phyloP scores from a whole-genome alignment of 2,797 vertebrate genomes.

The Notolepis coatsorum region DNA sequence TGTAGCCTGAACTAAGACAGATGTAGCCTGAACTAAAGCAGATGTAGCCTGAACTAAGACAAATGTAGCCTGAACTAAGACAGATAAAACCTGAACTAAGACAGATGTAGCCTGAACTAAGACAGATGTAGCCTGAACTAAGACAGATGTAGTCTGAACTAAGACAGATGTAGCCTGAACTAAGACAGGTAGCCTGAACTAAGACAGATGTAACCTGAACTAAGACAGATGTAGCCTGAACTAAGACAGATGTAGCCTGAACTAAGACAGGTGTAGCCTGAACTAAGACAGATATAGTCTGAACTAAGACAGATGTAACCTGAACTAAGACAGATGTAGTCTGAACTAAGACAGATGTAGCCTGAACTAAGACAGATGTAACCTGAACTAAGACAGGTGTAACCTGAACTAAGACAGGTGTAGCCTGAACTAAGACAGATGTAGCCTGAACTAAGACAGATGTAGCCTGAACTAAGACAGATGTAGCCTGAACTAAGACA shows the following conservation, averaged over 20 bases:
- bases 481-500: not conserved
- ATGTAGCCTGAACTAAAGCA: not conserved
- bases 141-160: not conserved
- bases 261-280: too few relatives aligned
- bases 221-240: not conserved
- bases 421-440: not conserved
- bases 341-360: constrained; percentile 7
- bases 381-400: not conserved
- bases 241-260: constrained; percentile 9
- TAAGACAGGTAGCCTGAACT: not conserved
- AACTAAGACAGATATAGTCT: not conserved
- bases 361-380: too few relatives aligned
- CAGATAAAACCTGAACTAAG: not conserved
- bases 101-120: not conserved
- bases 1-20: not conserved
- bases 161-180: constrained; percentile 10
- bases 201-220: constrained; percentile 5
- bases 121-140: constrained; percentile 8
- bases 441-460: constrained; percentile 1
- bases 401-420: not conserved
- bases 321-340: not conserved
- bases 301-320: constrained; percentile 5
- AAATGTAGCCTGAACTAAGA: constrained; percentile 12
- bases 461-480: not conserved
- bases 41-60: not conserved